phyloP scores from a whole-genome alignment of 1,140 invertebrate genomes.

The Zelostemma sp. region DNA sequence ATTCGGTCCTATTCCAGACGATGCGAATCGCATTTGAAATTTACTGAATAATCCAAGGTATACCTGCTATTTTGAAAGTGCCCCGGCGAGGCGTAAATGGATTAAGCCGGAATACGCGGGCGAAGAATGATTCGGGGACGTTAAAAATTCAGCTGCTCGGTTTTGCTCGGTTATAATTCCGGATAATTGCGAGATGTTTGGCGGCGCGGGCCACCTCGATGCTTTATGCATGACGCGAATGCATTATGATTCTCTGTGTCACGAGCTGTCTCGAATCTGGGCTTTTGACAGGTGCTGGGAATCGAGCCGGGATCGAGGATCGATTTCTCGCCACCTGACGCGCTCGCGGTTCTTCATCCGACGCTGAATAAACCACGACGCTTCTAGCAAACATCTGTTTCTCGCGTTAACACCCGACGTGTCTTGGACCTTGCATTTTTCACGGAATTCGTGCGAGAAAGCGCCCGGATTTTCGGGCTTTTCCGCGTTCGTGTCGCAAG shows the following conservation, averaged over 20 bases:
- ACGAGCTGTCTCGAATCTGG: conserved; percentile 31
- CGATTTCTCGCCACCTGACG: conserved; percentile 5
- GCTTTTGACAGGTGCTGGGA: conserved; percentile 12
- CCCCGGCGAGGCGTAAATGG: conserved; percentile 60
- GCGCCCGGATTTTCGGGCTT: too few relatives aligned
- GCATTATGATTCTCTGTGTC: conserved; percentile 12
- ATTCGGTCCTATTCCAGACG: too few relatives aligned
- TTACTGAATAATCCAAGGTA: conserved; percentile 42
- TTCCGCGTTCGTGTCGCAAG: too few relatives aligned
- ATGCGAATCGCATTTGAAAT: conserved; percentile 44
- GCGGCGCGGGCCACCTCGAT: conserved; percentile 49
- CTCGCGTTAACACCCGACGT: background rate
- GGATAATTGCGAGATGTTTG: conserved; percentile 55
- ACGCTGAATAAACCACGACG: conserved; percentile 6
- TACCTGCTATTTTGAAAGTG: conserved; percentile 58
- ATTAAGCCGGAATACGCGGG: conserved; percentile 55
- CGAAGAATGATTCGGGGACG: conserved; percentile 48
- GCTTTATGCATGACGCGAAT: conserved; percentile 25
- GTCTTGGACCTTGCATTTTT: too few relatives aligned
- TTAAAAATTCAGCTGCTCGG: conserved; percentile 57
- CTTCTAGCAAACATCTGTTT: conserved; percentile 7
- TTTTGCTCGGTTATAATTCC: conserved; percentile 43
- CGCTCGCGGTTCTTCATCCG: background rate
- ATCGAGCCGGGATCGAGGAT: background rate
- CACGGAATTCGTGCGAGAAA: too few relatives aligned